phyloP scores from a whole-genome alignment of 2,113 vertebrate genomes.

The Pollachius pollachius region DNA sequence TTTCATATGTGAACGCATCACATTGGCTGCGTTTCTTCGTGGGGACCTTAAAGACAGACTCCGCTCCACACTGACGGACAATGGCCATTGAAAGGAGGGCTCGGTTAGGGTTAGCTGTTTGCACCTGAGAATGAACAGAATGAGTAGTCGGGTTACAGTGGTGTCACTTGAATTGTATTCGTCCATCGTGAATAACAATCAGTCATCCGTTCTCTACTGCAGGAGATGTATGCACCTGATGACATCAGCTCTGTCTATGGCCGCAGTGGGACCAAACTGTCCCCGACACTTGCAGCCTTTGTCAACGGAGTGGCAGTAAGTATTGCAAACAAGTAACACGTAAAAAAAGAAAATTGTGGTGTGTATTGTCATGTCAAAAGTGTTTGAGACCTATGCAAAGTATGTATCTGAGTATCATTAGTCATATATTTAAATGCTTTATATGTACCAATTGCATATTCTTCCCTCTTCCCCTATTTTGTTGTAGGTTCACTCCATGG shows the following conservation, averaged over 20 bases:
- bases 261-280: conserved; percentile 69
- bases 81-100: too few species aligned
- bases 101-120: too few species aligned
- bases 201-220: conserved; percentile 20
- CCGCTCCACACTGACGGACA: too few species aligned
- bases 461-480: conserved; percentile 12
- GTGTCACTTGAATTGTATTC: too few species aligned
- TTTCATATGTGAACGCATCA: too few species aligned
- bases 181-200: too few species aligned
- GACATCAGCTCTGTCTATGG: conserved; percentile 82
- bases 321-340: not conserved
- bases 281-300: conserved; percentile 81
- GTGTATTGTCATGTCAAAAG: not conserved
- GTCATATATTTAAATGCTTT: too few species aligned
- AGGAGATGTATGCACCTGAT: conserved; percentile 78
- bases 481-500: conserved; percentile 84
- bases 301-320: conserved; percentile 88
- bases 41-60: too few species aligned
- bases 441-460: not conserved
- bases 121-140: too few species aligned
- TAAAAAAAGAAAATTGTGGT: not conserved
- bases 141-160: too few species aligned
- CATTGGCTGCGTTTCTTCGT: too few species aligned
- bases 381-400: not conserved
- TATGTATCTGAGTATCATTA: not conserved